phyloP scores from a whole-genome alignment of 2,888 invertebrate species.

The Apamea sordens region DNA sequence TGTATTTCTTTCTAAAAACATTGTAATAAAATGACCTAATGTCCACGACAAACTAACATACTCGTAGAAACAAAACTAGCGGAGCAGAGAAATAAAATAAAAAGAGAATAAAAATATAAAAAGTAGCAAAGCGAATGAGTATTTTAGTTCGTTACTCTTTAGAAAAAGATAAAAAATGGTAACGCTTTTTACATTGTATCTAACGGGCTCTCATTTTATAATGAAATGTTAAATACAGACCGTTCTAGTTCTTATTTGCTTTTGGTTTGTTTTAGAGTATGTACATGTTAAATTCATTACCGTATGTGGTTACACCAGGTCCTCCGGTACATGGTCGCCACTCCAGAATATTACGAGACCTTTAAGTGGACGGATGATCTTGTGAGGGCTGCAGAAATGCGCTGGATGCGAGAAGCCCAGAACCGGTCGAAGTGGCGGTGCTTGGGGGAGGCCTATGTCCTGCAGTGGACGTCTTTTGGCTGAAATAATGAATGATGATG shows the following conservation, averaged over 20 bases:
- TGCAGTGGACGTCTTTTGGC: too few species aligned
- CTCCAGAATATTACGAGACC: too few species aligned
- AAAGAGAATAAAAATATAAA: constrained; percentile 3
- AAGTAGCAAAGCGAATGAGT: constrained; percentile 25
- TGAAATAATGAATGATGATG: too few species aligned
- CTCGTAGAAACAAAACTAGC: neutral
- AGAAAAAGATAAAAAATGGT: constrained; percentile 20
- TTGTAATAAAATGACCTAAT: neutral
- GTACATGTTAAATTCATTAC: neutral
- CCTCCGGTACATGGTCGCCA: neutral
- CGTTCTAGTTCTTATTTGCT: constrained; percentile 8
- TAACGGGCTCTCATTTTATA: constrained; percentile 2
- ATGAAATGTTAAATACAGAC: constrained; percentile 42
- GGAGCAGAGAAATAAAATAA: constrained; percentile 21
- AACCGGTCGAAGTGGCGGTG: too few species aligned
- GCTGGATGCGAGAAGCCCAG: too few species aligned
- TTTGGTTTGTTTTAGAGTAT: constrained; percentile 8
- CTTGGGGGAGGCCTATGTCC: too few species aligned
- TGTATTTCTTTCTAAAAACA: neutral
- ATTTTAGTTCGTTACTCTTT: constrained; percentile 32
- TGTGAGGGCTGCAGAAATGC: too few species aligned
- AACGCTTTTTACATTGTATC: constrained; percentile 38
- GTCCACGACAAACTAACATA: constrained; percentile 2
- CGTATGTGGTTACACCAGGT: neutral
- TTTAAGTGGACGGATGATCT: too few species aligned